A percentile compares a stretch with the other conserved stretches of the same genome.
Conservation (phyloP, 2,113 vertebrate species). For the Syngnathoides biaculeatus region DNA sequence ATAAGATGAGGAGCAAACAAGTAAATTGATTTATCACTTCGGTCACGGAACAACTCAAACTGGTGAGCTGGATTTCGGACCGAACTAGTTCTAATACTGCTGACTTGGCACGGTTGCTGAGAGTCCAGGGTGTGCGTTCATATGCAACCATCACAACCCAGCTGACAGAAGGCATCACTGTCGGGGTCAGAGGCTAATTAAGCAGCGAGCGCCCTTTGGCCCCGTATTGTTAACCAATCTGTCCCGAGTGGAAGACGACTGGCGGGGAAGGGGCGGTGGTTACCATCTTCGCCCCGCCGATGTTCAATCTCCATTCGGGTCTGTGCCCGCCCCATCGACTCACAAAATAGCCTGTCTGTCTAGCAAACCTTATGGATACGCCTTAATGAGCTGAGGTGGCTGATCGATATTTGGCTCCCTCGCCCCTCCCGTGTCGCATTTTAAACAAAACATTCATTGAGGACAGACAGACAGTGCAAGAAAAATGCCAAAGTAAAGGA, state of each 20-base stretch:
- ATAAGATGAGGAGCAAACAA: too few relatives aligned
- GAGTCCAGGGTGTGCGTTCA: not conserved
- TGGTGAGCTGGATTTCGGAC: not conserved
- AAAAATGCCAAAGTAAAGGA: slow-evolving; percentile 67
- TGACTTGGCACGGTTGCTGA: not conserved
- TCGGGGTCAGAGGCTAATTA: slow-evolving; percentile 81
- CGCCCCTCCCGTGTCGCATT: slow-evolving; percentile 59
- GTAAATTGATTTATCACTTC: too few relatives aligned
- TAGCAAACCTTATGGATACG: slow-evolving; percentile 72
- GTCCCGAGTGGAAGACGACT: slow-evolving; percentile 64
- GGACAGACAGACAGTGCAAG: slow-evolving; percentile 54
- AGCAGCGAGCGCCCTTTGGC: slow-evolving; percentile 72
- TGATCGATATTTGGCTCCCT: slow-evolving; percentile 63
- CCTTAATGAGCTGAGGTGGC: slow-evolving; percentile 70
- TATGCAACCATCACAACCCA: slow-evolving; percentile 11
- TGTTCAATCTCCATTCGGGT: slow-evolving; percentile 68
- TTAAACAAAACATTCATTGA: slow-evolving; percentile 68
- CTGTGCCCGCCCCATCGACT: slow-evolving; percentile 65
- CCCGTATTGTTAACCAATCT: slow-evolving; percentile 79
- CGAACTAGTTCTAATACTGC: not conserved
- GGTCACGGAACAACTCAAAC: too few relatives aligned
- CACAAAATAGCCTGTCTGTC: slow-evolving; percentile 70
- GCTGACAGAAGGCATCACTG: slow-evolving; percentile 69
- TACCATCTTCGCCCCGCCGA: slow-evolving; percentile 47
- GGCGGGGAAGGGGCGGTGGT: slow-evolving; percentile 56